Base-by-base conservation (phyloP, 2,113 vertebrate genomes). In the Thamnaconus septentrionalis region DNA sequence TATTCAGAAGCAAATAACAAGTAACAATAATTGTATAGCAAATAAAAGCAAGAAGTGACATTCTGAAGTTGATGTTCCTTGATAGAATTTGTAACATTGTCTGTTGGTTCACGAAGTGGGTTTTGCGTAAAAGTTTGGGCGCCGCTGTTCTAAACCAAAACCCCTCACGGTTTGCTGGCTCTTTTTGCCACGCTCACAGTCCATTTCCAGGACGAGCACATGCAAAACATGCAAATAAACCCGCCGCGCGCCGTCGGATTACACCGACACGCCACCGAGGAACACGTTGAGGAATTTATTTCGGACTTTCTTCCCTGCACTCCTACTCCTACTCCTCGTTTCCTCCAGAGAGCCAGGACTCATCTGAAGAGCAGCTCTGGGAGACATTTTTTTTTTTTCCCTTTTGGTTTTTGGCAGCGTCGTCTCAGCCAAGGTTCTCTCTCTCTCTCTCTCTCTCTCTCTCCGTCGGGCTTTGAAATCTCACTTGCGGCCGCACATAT, bases 251-350 rank as follows among this genome's bases (percentile, higher is more conserved):
- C 72, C 64, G 76, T 63, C 70, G 75, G 76, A 81, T 84, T 82
- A 78, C 76, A 81, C 80, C 73, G 52, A 74, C 80, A 80, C 78
- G 71, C 54, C 51, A 47, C 71, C 69, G 69, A 75, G 58, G 74
- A 61, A 78, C 70, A 78, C 66, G 53, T 60, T 49, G 64, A 61
- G 75, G 71, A 61, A 81, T 81, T 68, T 78, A 80, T 80, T 80
- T 80, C 64, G 69, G 73, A 75, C 64, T 69, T 7, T 73, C 68
- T 50, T 70, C 62, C 45, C 71, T 72, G 78, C 72, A 81, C 80
- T 75, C 67, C 18, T 73, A 59, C 80, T 81, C 85, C 79, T 79
- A 73, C 84, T 76, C 68, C 61, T 10, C 64, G 65, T 81, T 57
- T 71, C 61, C 75, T 70, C 66, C n/a, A 10, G 61, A 75, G 78